phyloP scores from a whole-genome alignment of 2,797 vertebrate species.

The Poeciliopsis presidionis region DNA sequence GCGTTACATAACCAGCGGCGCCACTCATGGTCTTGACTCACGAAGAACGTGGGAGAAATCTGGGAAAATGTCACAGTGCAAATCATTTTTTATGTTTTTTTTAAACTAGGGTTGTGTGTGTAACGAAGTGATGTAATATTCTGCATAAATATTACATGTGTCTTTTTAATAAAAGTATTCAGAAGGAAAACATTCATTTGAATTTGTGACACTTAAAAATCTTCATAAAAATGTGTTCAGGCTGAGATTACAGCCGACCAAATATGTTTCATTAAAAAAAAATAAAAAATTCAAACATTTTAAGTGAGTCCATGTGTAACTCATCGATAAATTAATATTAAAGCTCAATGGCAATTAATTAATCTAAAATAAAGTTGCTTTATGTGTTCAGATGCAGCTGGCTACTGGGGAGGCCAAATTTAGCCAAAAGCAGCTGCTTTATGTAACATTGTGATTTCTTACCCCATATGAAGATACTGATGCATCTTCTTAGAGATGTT shows the following conservation, averaged over 20 bases:
- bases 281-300: not conserved
- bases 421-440: not conserved
- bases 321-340: not conserved
- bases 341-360: not conserved
- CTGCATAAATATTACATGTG: no score
- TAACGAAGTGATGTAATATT: not conserved
- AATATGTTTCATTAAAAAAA: no score
- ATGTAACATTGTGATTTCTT: constrained; percentile 15
- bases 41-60: not conserved
- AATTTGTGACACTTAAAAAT: not conserved
- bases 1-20: not conserved
- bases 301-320: not conserved
- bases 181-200: not conserved
- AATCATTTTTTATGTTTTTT: not conserved
- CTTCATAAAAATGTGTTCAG: not conserved
- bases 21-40: not conserved
- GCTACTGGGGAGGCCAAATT: not conserved
- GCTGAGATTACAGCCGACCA: not conserved
- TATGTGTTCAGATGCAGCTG: not conserved
- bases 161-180: not conserved
- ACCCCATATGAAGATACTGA: constrained; percentile 14
- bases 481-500: constrained; percentile 12
- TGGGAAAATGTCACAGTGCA: not conserved
- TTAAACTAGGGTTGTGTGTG: not conserved
- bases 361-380: not conserved